Evolutionary conservation across 1,140 invertebrate genomes (phyloP), one percentile per base, ranked within the genome.

Genomic region (Dendroctonus valens): DNA sequence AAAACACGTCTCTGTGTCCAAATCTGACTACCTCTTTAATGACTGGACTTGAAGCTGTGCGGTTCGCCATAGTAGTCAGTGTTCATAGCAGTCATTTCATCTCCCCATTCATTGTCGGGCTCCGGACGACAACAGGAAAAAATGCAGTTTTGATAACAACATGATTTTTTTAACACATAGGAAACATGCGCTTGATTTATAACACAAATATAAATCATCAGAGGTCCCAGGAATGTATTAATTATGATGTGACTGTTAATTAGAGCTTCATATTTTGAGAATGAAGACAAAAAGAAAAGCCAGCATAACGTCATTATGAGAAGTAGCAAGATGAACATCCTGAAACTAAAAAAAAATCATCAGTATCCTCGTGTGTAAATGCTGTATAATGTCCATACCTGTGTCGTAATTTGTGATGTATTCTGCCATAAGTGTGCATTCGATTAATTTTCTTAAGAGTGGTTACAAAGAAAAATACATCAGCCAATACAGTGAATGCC

Each of bases 11-110:
- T 26, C 26, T 3, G n/a, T n/a, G n/a, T n/a, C n/a, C n/a, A n/a
- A n/a, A 26, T 26, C 26, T 26, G 26, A 26, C 26, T 26, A 26
- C 26, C 26, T 26, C 26, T 26, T 26, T 26, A 26, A 26, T 26
- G 9, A 46, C 15, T 15, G 26, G 44, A 57, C 44, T 65, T 65
- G 14, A 57, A 57, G 26, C 6, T 40, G 2, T 41, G n/a, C 1
- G 44, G 42, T 14, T 65, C 62, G 7, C 41, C 14, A 38, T 63
- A 15, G 44, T 49, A 57, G 0, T 65, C 62, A 14, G 67, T 71
- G 75, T 91, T 90, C 83, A 91, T 91, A 62, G 89, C 88, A 46
- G 87, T 88, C 88, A 92, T 87, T 81, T 93, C 91, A 76, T 93
- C 91, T 5, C 91, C 91, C 90, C 90, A 92, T 72, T 92, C 91